Conservation (phyloP, 1,140 invertebrate species). For the Drosophila kikkawai region DNA sequence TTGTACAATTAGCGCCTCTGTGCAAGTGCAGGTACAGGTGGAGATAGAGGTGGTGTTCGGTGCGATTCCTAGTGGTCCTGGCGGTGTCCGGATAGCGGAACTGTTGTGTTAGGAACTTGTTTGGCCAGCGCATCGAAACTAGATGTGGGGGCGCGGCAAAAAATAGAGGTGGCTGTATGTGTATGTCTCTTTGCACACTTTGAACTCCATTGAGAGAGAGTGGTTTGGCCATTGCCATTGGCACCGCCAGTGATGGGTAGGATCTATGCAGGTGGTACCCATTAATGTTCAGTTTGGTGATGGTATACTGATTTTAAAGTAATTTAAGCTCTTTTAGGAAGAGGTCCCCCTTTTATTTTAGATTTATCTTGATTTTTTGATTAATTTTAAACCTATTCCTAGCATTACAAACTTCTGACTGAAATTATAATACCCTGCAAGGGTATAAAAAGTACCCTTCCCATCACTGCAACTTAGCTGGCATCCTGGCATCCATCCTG, state of each 20-base stretch:
- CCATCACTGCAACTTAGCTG: background rate
- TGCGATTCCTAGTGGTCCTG: slow-evolving; percentile 19
- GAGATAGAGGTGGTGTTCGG: background rate
- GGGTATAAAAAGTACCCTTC: background rate
- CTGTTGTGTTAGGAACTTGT: slow-evolving; percentile 58
- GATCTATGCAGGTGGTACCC: background rate
- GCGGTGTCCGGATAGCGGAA: slow-evolving; percentile 21
- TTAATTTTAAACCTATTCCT: background rate
- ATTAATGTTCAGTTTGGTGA: background rate
- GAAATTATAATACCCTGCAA: too few species aligned
- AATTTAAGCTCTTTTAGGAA: background rate
- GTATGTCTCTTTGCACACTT: slow-evolving; percentile 60
- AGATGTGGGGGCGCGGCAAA: slow-evolving; percentile 14
- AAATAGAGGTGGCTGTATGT: slow-evolving; percentile 28
- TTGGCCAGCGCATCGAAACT: slow-evolving; percentile 22
- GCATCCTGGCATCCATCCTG: background rate
- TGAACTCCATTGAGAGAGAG: slow-evolving; percentile 69
- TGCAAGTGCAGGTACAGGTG: slow-evolving; percentile 5
- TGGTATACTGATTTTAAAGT: background rate
- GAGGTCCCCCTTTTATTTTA: background rate
- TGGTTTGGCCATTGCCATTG: slow-evolving; percentile 55
- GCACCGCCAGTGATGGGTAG: slow-evolving; percentile 20
- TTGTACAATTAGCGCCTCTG: slow-evolving; percentile 72
- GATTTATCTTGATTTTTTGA: too few species aligned
- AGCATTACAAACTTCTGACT: too few species aligned